A percentile compares a stretch with the other conserved stretches of the same genome.
Evolutionary conservation across 2,113 vertebrate genomes (phyloP).

Genomic region (Grallaria varia): DNA sequence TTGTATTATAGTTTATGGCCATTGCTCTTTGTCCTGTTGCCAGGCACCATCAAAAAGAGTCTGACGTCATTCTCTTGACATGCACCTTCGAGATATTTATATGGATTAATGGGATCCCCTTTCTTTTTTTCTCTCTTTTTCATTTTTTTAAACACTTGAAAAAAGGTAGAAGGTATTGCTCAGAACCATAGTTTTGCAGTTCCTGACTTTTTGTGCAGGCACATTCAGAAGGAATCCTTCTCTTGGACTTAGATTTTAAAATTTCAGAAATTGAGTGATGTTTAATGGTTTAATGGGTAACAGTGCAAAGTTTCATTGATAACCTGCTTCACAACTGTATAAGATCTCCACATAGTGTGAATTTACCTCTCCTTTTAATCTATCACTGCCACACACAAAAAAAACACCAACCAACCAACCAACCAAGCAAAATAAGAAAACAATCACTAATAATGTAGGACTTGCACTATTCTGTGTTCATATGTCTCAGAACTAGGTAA

Average conservation of each 20-base stretch:
- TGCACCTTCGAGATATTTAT: background rate
- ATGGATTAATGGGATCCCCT: no score
- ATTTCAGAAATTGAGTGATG: background rate
- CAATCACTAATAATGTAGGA: background rate
- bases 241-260: background rate
- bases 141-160: rapidly evolving
- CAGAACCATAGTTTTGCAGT: background rate
- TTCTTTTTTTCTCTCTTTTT: background rate
- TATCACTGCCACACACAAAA: background rate
- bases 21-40: rapidly evolving
- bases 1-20: background rate
- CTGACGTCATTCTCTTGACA: background rate
- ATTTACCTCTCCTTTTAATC: background rate
- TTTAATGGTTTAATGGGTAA: background rate
- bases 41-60: background rate
- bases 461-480: background rate
- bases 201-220: background rate
- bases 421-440: background rate
- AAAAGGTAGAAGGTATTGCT: background rate
- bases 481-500: background rate
- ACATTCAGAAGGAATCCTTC: background rate
- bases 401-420: background rate
- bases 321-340: background rate
- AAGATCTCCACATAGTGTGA: background rate
- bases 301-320: background rate